Percentiles rank a stretch among this genome's conserved stretches.
These are phyloP conservation scores for Drosophila nasuta DNA, from an alignment of 1,140 invertebrate species.

Conservation along the genomic window DNA sequence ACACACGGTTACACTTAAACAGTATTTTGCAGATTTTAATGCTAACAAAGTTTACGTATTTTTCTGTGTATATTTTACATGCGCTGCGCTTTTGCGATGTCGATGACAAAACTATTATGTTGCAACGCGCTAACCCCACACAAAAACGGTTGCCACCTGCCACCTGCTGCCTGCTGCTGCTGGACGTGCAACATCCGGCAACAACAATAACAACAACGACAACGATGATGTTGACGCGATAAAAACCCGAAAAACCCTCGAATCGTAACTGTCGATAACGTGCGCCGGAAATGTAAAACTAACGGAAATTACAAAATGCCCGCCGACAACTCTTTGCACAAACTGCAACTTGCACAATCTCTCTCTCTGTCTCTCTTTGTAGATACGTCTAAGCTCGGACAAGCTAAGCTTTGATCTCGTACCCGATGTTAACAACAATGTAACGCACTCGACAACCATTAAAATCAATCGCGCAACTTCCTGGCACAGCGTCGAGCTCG, in stretches of 20 bases:
- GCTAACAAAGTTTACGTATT: conserved; percentile 71
- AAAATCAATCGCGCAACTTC: conserved; percentile 91
- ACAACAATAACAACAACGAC: conserved; percentile 28
- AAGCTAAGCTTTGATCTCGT: conserved; percentile 93
- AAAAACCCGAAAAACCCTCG: conserved; percentile 35
- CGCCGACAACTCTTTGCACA: conserved; percentile 35
- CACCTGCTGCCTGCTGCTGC: conserved; percentile 19
- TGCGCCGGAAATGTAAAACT: conserved; percentile 73
- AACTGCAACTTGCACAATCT: background rate
- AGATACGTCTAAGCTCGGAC: conserved; percentile 92
- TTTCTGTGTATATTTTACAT: conserved; percentile 56
- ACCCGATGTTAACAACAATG: conserved; percentile 89
- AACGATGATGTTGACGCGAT: conserved; percentile 27
- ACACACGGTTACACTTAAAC: background rate
- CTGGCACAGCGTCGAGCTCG: conserved; percentile 92
- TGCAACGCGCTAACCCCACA: conserved; percentile 63
- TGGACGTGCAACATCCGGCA: conserved; percentile 72
- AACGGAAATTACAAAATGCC: conserved; percentile 81
- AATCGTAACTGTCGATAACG: conserved; percentile 54
- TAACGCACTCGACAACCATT: conserved; percentile 91
- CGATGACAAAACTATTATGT: conserved; percentile 78
- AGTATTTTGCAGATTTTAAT: conserved; percentile 50
- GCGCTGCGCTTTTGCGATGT: conserved; percentile 34
- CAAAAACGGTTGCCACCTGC: background rate
- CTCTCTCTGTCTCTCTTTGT: background rate